Evolutionary conservation across 2,113 vertebrate species (phyloP).

Genomic region (Carassius carassius): DNA sequence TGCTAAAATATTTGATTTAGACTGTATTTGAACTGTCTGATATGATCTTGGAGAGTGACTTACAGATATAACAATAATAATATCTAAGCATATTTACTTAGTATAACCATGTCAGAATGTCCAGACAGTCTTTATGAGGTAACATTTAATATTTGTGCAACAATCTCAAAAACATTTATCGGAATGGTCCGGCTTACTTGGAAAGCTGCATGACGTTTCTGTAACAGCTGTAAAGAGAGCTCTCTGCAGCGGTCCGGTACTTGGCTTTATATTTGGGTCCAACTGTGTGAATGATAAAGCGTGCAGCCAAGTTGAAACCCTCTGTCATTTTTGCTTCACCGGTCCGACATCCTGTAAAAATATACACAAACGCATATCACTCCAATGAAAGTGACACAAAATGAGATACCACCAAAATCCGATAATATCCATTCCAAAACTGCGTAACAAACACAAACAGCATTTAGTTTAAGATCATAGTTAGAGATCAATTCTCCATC

Average conservation of each 20-base stretch:
- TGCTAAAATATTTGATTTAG: neutral
- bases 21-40: neutral
- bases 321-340: conserved; percentile 95
- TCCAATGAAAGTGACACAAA: neutral
- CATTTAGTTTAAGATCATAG: neutral
- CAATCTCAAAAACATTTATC: neutral
- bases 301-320: conserved; percentile 90
- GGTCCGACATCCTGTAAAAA: conserved; percentile 87
- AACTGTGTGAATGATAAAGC: conserved; percentile 96
- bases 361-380: conserved; percentile 16
- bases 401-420: neutral
- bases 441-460: neutral
- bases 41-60: neutral
- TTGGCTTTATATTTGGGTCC: conserved; percentile 95
- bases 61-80: neutral
- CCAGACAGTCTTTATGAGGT: neutral
- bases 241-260: conserved; percentile 94
- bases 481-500: neutral
- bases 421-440: neutral
- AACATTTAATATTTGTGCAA: neutral
- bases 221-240: conserved; percentile 94
- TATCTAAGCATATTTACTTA: neutral
- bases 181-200: conserved; percentile 73
- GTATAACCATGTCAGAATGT: neutral
- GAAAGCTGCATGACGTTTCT: conserved; percentile 90